These are phyloP conservation scores for Magallana angulata DNA, from an alignment of 1,140 invertebrate genomes.

Conservation along the genomic window DNA sequence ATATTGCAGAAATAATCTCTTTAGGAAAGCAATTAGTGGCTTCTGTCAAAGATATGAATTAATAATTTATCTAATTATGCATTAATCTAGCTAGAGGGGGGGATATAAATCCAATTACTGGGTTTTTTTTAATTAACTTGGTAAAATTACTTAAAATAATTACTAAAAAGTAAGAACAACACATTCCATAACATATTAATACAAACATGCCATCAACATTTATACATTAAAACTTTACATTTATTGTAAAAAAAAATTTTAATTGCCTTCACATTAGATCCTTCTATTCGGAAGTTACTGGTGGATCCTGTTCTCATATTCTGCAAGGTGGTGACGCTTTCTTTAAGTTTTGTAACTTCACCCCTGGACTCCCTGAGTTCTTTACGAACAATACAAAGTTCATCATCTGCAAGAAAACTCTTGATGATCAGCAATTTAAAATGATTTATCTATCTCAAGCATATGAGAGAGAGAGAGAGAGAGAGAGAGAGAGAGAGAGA, in stretches of 20 bases:
- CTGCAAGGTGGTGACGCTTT: neutral
- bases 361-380: neutral
- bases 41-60: neutral
- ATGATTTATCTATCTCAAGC: neutral
- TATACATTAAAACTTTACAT: neutral
- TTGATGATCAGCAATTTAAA: neutral
- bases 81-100: neutral
- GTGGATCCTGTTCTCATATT: neutral
- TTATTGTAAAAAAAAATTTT: neutral
- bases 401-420: neutral
- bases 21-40: conserved; percentile 4
- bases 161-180: neutral
- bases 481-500: neutral
- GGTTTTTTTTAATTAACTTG: neutral
- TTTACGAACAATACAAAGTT: neutral
- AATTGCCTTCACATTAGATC: conserved; percentile 19
- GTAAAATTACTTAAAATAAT: neutral
- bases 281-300: neutral
- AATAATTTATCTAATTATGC: neutral
- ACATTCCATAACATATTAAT: neutral
- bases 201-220: neutral
- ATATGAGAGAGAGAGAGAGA: too few relatives aligned
- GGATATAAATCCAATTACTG: neutral
- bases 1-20: neutral
- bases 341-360: neutral